These are phyloP conservation scores for Anastrepha ludens DNA, from an alignment of 1,140 invertebrate species.

Conservation along the genomic window DNA sequence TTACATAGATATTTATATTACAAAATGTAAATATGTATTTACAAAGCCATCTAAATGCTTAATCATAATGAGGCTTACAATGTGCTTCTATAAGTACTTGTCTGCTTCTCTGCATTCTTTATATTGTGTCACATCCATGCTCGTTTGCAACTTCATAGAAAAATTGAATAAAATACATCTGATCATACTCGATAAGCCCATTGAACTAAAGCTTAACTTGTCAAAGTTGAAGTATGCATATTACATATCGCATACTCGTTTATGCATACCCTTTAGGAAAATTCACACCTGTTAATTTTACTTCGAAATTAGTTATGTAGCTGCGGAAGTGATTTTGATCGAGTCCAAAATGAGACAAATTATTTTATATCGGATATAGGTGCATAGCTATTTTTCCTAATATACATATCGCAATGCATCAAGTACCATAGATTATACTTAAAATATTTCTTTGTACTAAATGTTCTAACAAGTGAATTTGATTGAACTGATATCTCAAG, in stretches of 20 bases:
- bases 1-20: neutral
- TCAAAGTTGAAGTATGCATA: conserved; percentile 26
- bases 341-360: no score
- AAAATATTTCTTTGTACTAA: no score
- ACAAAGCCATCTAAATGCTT: neutral
- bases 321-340: no score
- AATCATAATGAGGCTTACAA: neutral
- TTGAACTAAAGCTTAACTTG: conserved; percentile 44
- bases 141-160: neutral
- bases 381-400: no score
- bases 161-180: conserved; percentile 6
- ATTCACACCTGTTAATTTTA: no score
- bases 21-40: neutral
- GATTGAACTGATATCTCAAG: no score
- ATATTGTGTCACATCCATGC: neutral
- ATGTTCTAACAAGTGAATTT: no score
- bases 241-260: neutral
- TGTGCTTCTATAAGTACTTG: neutral
- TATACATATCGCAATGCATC: no score
- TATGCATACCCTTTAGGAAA: neutral
- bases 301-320: no score
- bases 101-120: neutral
- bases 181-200: conserved; percentile 25
- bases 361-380: no score
- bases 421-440: no score